Evolutionary conservation across 2,113 vertebrate genomes (phyloP).

Genomic region (Rattus norvegicus): GRCr8 NC_086029.1:43810501-43811000

Average conservation of each 20-base stretch:
- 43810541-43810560: neutral
- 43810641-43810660: neutral
- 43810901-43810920: neutral
- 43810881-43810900: neutral
- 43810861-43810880: neutral
- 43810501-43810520: neutral
- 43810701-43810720: neutral
- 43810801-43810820: neutral
- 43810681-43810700: conserved; percentile 10
- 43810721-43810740: neutral
- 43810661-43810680: neutral
- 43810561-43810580: neutral
- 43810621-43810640: neutral
- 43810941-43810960: neutral
- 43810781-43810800: neutral
- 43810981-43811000: conserved; percentile 8
- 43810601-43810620: conserved; percentile 27
- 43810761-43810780: neutral
- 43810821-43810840: neutral
- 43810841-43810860: neutral
- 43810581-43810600: neutral
- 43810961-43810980: conserved; percentile 51
- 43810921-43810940: neutral
- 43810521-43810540: conserved; percentile 6
- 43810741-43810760: neutral